Base-by-base conservation (phyloP, 2,797 vertebrate genomes). In the Gymnothorax javanicus region DNA sequence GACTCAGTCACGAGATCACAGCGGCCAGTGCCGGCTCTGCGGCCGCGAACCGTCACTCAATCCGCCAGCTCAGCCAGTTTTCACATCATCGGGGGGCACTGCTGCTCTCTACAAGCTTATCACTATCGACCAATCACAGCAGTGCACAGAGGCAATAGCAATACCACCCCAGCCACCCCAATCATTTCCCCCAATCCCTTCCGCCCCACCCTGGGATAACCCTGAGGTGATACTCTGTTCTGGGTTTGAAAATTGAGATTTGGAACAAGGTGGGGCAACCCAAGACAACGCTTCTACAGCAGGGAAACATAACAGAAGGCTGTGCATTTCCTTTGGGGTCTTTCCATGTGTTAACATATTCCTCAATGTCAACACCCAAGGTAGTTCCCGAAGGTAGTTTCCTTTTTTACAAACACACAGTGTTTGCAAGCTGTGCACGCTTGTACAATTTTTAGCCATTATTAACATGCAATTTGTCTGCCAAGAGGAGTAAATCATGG, bases 221-320 rank as follows among this genome's bases (percentile, higher is more conserved):
- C 23, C 85, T n/a, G 2, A 58, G 62, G 83, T 82, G 15, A 83
- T 86, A 58, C 86, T 52, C 73, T 13, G 75, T 9, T 9, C 52
- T 77, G 67, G 69, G 17, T n/a, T 27, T 57, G 52, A n/a, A 86
- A 27, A n/a, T 6, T 4, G 57, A 4, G 20, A 83, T 69, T 58
- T 15, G 82, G 43, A 50, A 77, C 73, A 20, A 52, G 79, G 62
- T 6, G 5, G 11, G 43, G 52, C 12, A 43, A 6, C 75, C 43
- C 3, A 6, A 13, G 60, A 52, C 17, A 12, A 60, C 82, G 11
- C 59, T 5, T n/a, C 43, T 15, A 77, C 50, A 82, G 50, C 15
- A 58, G 67, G n/a, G 0, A 43, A 12, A 43, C 62, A 54, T 25
- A 59, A 13, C 13, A 52, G 73, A 50, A 4, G 15, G 15, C 4